These are phyloP conservation scores for Silurus asotus DNA, from an alignment of 2,113 vertebrate species.

Conservation along the genomic window DNA sequence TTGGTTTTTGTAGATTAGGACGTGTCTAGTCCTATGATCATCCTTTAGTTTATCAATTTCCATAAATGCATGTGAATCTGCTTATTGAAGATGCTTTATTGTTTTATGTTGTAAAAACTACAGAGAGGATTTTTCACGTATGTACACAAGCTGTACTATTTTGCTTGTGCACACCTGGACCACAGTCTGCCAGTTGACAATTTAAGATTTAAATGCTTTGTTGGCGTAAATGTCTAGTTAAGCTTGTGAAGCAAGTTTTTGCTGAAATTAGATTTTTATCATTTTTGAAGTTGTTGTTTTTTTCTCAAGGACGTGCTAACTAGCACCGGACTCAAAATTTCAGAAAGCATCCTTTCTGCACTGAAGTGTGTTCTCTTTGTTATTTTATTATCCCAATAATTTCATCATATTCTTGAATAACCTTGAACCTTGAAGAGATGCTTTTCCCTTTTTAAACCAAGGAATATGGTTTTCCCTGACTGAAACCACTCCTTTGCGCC, in stretches of 20 bases:
- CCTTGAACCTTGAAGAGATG: background rate
- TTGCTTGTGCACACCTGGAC: background rate
- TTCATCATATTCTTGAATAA: background rate
- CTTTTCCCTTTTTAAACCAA: background rate
- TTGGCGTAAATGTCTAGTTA: background rate
- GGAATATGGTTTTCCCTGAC: constrained; percentile 17
- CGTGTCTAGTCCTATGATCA: background rate
- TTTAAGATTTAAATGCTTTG: background rate
- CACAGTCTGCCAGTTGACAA: background rate
- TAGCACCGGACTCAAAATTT: background rate
- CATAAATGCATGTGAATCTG: background rate
- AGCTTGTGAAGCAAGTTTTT: too few relatives aligned
- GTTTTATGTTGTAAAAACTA: background rate
- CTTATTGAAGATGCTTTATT: background rate
- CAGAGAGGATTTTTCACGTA: background rate
- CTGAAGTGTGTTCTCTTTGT: background rate
- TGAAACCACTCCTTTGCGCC: constrained; percentile 9
- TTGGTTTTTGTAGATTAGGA: too few relatives aligned
- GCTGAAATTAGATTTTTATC: background rate
- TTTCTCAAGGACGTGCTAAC: background rate
- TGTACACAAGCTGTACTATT: background rate
- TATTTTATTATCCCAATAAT: background rate
- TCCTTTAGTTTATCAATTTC: background rate
- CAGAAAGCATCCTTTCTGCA: background rate
- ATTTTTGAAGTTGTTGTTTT: background rate